These are phyloP conservation scores for Cantharis rustica DNA, from an alignment of 2,888 invertebrate species.

Conservation along the genomic window DNA sequence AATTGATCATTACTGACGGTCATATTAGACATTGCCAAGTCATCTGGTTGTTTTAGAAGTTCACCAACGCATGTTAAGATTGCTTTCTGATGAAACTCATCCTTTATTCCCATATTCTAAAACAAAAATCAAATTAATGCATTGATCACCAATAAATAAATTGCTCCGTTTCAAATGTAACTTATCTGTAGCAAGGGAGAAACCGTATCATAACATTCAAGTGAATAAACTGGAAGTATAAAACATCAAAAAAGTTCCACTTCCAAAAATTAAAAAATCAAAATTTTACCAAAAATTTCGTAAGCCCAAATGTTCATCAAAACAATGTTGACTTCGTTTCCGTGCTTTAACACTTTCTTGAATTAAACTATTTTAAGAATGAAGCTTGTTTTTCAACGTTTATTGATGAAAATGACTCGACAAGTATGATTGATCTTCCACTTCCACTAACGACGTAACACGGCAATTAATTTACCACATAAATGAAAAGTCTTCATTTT, in stretches of 20 bases:
- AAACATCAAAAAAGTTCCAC: background rate
- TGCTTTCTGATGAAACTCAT: slow-evolving; percentile 73
- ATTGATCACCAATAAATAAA: background rate
- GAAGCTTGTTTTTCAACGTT: background rate
- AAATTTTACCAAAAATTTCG: background rate
- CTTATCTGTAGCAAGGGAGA: background rate
- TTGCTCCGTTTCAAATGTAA: background rate
- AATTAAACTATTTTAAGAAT: background rate
- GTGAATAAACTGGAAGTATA: background rate
- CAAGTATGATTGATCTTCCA: background rate
- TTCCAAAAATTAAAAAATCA: too few species aligned
- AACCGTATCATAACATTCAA: background rate
- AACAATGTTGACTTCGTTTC: background rate
- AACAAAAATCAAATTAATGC: slow-evolving; percentile 38
- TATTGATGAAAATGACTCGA: background rate
- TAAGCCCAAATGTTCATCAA: background rate
- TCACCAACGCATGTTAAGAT: slow-evolving; percentile 72
- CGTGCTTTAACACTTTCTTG: background rate
- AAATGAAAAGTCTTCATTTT: background rate
- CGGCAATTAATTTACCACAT: background rate
- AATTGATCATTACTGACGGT: slow-evolving; percentile 37
- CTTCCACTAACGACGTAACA: background rate
- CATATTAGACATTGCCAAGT: slow-evolving; percentile 24
- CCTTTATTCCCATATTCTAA: slow-evolving; percentile 76
- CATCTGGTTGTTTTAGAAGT: slow-evolving; percentile 57